Conservation (phyloP, 2,113 vertebrate species). For the Heliornis fulica region DNA sequence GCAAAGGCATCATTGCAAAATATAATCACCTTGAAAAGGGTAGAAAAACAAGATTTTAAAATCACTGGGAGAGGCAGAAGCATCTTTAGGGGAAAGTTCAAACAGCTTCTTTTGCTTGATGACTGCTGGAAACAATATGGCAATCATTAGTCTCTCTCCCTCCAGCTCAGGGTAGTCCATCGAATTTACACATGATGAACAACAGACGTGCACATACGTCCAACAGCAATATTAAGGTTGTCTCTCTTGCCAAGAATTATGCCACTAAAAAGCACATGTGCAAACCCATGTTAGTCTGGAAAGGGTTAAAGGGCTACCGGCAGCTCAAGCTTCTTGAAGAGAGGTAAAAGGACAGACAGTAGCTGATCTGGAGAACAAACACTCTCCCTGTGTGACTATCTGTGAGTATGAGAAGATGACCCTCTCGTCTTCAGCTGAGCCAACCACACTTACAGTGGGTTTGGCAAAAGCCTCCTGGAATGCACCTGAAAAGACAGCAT, state of each 20-base stretch:
- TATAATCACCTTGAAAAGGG: conserved; percentile 15
- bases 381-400: background rate
- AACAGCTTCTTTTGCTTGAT: conserved; percentile 10
- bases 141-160: conserved; percentile 52
- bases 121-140: conserved; percentile 53
- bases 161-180: conserved; percentile 2
- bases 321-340: background rate
- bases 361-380: background rate
- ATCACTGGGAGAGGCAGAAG: conserved; percentile 37
- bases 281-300: background rate
- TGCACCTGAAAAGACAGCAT: background rate
- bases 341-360: background rate
- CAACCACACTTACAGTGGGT: background rate
- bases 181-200: conserved; percentile 52
- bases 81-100: conserved; percentile 55
- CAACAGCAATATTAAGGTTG: conserved; percentile 18
- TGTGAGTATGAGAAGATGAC: fast-evolving
- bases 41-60: background rate
- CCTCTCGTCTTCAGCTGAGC: background rate
- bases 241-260: conserved; percentile 33
- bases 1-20: background rate
- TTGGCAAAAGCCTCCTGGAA: background rate
- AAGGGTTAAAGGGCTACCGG: conserved; percentile 43
- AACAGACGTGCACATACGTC: conserved; percentile 26
- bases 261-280: conserved; percentile 12